Conservation (phyloP, 2,113 vertebrate genomes). For the Ciconia maguari region DNA sequence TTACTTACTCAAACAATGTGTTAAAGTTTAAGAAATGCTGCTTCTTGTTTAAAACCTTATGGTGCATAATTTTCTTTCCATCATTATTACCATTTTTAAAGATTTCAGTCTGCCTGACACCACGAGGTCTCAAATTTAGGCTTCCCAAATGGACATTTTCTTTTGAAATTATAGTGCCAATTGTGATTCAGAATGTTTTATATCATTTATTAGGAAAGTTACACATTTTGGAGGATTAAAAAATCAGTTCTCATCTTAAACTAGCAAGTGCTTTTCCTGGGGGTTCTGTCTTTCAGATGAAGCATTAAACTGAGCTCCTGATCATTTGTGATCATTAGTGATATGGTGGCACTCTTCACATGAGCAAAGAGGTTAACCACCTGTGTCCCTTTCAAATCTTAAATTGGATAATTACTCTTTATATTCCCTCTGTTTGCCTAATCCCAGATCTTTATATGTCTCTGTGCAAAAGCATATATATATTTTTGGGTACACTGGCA, state of each 20-base stretch:
- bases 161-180: neutral
- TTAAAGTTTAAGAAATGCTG: slow-evolving; percentile 41
- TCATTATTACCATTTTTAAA: slow-evolving; percentile 11
- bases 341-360: neutral
- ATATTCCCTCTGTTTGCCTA: neutral
- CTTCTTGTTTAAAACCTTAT: neutral
- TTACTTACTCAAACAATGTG: slow-evolving; percentile 33
- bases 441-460: neutral
- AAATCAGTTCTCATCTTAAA: neutral
- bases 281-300: neutral
- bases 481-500: neutral
- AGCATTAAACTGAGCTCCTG: neutral
- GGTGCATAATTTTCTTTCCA: slow-evolving; percentile 35
- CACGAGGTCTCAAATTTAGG: slow-evolving; percentile 9
- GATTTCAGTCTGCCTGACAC: slow-evolving; percentile 25
- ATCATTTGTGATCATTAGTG: neutral
- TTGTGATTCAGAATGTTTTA: slow-evolving; percentile 6
- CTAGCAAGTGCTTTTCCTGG: neutral
- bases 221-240: slow-evolving; percentile 6
- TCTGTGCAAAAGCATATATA: neutral
- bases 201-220: slow-evolving; percentile 24
- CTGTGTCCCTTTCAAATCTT: neutral
- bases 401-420: neutral
- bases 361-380: neutral
- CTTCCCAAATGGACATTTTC: slow-evolving; percentile 36